A percentile compares a stretch with the other conserved stretches of the same genome.
phyloP scores from a whole-genome alignment of 2,113 vertebrate genomes.

The Anolis carolinensis region DNA sequence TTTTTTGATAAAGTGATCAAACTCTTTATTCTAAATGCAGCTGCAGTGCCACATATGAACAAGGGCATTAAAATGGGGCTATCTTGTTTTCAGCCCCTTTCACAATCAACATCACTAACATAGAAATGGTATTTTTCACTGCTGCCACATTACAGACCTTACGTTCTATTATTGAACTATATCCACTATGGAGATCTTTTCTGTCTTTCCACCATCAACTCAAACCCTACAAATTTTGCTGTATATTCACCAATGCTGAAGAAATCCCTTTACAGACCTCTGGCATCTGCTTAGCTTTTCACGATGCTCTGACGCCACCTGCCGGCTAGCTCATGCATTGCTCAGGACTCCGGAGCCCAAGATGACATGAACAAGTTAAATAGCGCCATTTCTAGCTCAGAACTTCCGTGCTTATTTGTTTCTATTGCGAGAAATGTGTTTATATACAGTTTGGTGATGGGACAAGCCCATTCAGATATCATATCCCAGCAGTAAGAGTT shows the following conservation, averaged over 20 bases:
- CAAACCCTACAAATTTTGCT: neutral
- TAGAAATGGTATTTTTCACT: neutral
- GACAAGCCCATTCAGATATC: no score
- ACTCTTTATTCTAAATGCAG: neutral
- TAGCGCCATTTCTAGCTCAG: no score
- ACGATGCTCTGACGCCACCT: neutral
- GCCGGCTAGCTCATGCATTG: neutral
- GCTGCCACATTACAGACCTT: no score
- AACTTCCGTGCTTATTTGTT: no score
- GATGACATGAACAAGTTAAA: neutral
- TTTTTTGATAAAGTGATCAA: neutral
- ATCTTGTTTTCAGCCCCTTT: neutral
- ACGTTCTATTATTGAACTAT: neutral
- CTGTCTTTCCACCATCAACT: neutral
- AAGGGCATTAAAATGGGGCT: neutral
- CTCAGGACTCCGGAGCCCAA: neutral
- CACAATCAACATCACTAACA: neutral
- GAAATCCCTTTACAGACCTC: neutral
- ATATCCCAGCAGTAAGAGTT: no score
- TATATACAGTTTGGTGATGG: no score
- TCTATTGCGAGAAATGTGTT: no score
- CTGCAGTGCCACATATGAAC: neutral
- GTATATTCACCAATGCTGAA: neutral
- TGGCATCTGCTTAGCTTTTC: neutral
- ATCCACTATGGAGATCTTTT: no score